These are phyloP conservation scores for Capreolus pygargus DNA, from an alignment of 2,113 vertebrate species.

Conservation along the genomic window DNA sequence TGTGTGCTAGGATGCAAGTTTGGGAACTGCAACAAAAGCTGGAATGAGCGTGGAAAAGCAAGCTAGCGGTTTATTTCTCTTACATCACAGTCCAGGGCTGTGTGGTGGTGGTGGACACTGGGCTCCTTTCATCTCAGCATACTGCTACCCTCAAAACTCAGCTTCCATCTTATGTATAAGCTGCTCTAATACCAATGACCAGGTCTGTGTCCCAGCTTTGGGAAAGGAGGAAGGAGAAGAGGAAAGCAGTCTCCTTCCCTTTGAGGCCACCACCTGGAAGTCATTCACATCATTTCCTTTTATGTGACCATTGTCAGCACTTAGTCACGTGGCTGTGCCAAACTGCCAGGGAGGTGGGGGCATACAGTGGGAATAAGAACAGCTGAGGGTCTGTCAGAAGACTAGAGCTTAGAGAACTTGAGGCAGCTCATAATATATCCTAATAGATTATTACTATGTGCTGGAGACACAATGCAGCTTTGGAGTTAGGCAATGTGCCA, in stretches of 20 bases:
- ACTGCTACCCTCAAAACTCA: not conserved
- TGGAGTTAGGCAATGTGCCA: not conserved
- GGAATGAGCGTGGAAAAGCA: not conserved
- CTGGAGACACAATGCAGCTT: not conserved
- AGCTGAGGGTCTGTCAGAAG: not conserved
- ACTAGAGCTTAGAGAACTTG: not conserved
- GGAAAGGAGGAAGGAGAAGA: not conserved
- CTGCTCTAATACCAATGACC: not conserved
- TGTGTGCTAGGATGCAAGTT: not conserved
- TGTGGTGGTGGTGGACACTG: no score
- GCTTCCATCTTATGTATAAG: not conserved
- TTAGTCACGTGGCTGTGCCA: not conserved
- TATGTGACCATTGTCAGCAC: not conserved
- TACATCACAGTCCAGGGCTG: not conserved
- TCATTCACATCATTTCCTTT: not conserved
- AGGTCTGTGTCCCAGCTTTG: not conserved
- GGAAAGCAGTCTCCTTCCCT: not conserved
- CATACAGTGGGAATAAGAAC: not conserved
- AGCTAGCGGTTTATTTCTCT: not conserved
- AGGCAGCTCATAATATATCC: not conserved
- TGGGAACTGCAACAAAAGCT: not conserved
- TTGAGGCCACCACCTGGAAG: not conserved
- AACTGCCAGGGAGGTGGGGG: not conserved
- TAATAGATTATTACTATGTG: not conserved
- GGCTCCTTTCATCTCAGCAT: not conserved